Evolutionary conservation across 2,888 invertebrate species (phyloP).

Genomic region (Acrobasis suavella): DNA sequence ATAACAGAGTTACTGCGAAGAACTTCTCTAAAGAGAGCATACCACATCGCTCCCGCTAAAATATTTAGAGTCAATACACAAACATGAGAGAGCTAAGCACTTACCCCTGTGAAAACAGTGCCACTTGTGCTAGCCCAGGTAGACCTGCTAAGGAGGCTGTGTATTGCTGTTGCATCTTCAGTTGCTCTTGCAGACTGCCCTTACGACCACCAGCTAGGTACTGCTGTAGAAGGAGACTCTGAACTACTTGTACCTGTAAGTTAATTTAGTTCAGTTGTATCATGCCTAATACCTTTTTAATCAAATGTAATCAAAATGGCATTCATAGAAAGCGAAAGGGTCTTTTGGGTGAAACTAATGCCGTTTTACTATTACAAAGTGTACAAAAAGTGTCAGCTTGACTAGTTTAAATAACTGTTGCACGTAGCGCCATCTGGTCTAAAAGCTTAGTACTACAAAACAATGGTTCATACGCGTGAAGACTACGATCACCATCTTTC

Average conservation of each 20-base stretch:
- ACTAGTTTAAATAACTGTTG: no score
- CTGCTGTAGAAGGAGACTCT: slow-evolving; percentile 75
- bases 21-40: no score
- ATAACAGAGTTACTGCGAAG: no score
- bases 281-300: neutral
- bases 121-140: slow-evolving; percentile 73
- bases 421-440: no score
- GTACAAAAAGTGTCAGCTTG: no score
- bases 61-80: neutral
- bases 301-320: no score
- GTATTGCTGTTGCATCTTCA: slow-evolving; percentile 78
- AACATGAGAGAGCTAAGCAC: slow-evolving; percentile 29
- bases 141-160: slow-evolving; percentile 72
- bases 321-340: no score
- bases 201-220: slow-evolving; percentile 73
- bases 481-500: no score
- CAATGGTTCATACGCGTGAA: no score
- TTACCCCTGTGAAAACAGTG: slow-evolving; percentile 75
- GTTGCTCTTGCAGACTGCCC: slow-evolving; percentile 70
- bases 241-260: slow-evolving; percentile 74
- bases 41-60: neutral
- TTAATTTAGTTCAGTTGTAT: slow-evolving; percentile 6
- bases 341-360: no score
- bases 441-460: no score
- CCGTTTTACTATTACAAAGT: no score